A percentile compares a stretch with the other conserved stretches of the same genome.
These are phyloP conservation scores for Chiloscyllium plagiosum DNA, from an alignment of 2,113 vertebrate genomes.

Conservation along the genomic window DNA sequence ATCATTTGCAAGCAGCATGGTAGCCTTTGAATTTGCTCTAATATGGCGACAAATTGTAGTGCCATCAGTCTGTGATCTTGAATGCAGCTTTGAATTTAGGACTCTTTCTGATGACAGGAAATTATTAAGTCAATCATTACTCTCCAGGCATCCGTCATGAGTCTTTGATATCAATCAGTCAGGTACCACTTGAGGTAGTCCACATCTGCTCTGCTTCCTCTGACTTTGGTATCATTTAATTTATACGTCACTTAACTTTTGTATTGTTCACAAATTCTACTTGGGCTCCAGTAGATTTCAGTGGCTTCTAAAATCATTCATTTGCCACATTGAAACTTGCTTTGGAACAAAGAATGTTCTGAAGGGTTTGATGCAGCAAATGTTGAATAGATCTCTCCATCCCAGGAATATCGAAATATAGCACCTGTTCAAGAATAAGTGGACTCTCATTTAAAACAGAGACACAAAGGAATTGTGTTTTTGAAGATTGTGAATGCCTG, in stretches of 20 bases:
- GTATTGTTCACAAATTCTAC: not conserved
- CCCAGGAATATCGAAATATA: too few relatives aligned
- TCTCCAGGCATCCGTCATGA: not conserved
- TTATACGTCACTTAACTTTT: not conserved
- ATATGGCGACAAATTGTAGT: not conserved
- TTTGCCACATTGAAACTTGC: not conserved
- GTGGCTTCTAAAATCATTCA: not conserved
- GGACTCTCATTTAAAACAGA: too few relatives aligned
- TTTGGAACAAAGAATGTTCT: too few relatives aligned
- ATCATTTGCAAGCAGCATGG: not conserved
- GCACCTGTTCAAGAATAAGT: too few relatives aligned
- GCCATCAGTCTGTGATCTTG: not conserved
- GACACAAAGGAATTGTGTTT: too few relatives aligned
- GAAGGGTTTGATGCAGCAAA: too few relatives aligned
- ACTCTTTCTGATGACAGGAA: not conserved
- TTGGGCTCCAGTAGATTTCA: not conserved
- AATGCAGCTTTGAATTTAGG: slow-evolving; percentile 18
- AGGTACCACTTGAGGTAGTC: not conserved
- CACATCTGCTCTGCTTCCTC: not conserved
- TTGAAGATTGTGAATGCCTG: too few relatives aligned
- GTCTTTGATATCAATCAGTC: not conserved
- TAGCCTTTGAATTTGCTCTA: not conserved
- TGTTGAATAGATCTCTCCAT: too few relatives aligned
- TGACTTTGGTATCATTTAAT: slow-evolving; percentile 1
- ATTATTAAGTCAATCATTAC: not conserved